A percentile compares a stretch with the other conserved stretches of the same genome.
These are phyloP conservation scores for Adelphocoris suturalis DNA, from an alignment of 2,888 invertebrate genomes.

Conservation along the genomic window DNA sequence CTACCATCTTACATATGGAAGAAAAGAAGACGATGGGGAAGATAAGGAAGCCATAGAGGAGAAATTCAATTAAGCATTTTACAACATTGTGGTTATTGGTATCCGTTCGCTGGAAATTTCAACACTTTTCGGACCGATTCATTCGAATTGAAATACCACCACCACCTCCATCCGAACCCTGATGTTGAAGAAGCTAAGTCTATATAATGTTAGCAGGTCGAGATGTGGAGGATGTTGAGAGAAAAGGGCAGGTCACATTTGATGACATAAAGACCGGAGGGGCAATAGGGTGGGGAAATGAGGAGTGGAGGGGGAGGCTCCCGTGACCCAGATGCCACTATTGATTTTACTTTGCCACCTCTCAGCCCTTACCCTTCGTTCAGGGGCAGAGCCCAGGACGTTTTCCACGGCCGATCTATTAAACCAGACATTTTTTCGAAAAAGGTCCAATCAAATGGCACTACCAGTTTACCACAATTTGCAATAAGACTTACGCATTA, in stretches of 20 bases:
- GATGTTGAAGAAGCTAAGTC: not conserved
- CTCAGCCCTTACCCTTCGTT: constrained; percentile 23
- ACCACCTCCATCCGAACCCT: not conserved
- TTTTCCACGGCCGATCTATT: not conserved
- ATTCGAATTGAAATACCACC: too few relatives aligned
- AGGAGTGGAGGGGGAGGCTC: not conserved
- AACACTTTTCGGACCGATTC: too few relatives aligned
- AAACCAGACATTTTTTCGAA: not conserved
- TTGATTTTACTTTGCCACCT: constrained; percentile 65
- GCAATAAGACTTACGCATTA: too few relatives aligned
- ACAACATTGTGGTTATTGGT: too few relatives aligned
- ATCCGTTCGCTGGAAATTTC: too few relatives aligned
- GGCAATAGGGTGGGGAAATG: not conserved
- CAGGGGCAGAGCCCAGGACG: not conserved
- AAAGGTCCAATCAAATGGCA: too few relatives aligned
- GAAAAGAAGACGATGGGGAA: too few relatives aligned
- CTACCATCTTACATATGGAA: too few relatives aligned
- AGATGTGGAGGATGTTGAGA: constrained; percentile 8
- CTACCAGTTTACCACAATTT: too few relatives aligned
- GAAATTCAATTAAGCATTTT: too few relatives aligned
- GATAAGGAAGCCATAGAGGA: too few relatives aligned
- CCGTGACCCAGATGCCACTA: constrained; percentile 66
- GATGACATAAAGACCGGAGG: not conserved
- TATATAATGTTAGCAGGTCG: constrained; percentile 6
- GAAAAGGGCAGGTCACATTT: constrained; percentile 45